Conservation (phyloP, 2,888 invertebrate species). For the Germaria angustata region DNA sequence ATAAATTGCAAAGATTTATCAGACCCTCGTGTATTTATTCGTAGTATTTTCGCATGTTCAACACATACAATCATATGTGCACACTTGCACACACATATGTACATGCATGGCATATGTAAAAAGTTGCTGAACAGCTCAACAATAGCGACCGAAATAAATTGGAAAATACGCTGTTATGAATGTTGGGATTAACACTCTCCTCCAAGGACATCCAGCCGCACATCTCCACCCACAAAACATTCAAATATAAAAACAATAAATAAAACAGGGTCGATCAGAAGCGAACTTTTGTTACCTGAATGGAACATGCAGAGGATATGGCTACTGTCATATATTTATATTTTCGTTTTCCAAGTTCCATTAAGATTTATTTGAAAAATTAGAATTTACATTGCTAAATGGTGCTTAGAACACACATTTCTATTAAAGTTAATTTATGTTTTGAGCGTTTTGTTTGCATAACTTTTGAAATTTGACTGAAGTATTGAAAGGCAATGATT, state of each 20-base stretch:
- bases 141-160: constrained; percentile 52
- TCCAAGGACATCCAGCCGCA: constrained; percentile 4
- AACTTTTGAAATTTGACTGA: neutral
- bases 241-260: neutral
- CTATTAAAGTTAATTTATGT: constrained; percentile 1
- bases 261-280: constrained; percentile 6
- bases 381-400: neutral
- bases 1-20: constrained; percentile 66
- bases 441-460: neutral
- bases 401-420: neutral
- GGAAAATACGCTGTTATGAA: constrained; percentile 60
- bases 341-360: neutral
- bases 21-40: constrained; percentile 52
- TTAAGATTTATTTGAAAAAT: constrained; percentile 10
- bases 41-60: constrained; percentile 4
- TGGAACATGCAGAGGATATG: neutral
- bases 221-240: neutral
- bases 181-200: constrained; percentile 34
- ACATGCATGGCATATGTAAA: neutral
- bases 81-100: neutral
- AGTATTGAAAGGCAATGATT: neutral
- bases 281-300: constrained; percentile 8
- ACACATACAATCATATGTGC: neutral
- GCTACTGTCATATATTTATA: neutral
- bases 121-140: constrained; percentile 2